Evolutionary conservation across 2,113 vertebrate genomes (phyloP).

Genomic region (Pseudorectes ferrugineus): DNA sequence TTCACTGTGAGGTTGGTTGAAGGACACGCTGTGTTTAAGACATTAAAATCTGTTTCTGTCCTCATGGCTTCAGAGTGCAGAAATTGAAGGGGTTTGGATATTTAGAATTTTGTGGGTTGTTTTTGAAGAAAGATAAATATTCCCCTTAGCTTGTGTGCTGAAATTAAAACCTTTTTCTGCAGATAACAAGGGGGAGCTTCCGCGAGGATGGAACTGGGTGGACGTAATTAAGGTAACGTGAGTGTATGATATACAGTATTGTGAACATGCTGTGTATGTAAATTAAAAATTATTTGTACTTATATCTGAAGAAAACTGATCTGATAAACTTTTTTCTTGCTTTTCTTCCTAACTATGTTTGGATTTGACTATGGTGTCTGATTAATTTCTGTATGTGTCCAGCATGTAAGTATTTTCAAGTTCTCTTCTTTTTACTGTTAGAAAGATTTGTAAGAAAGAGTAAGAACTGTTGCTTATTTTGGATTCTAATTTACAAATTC

Average conservation of each 20-base stretch:
- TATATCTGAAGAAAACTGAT: background rate
- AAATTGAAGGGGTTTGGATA: background rate
- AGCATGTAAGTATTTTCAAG: slow-evolving; percentile 81
- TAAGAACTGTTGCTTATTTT: background rate
- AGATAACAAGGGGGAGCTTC: slow-evolving; percentile 94
- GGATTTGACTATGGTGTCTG: slow-evolving; percentile 26
- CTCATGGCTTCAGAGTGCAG: background rate
- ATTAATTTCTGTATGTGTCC: background rate
- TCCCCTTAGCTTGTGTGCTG: background rate
- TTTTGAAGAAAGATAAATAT: background rate
- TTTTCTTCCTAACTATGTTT: slow-evolving; percentile 22
- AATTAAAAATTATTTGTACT: background rate
- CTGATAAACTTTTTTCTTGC: slow-evolving; percentile 7
- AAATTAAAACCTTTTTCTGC: slow-evolving; percentile 32
- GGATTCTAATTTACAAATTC: background rate
- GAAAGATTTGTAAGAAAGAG: background rate
- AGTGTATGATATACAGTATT: background rate
- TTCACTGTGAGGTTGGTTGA: background rate
- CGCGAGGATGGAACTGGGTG: slow-evolving; percentile 97
- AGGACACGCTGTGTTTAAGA: background rate
- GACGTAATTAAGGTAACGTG: slow-evolving; percentile 92
- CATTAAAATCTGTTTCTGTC: background rate
- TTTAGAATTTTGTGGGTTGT: background rate
- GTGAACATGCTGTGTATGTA: background rate
- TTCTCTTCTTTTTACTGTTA: background rate